phyloP scores from a whole-genome alignment of 2,888 invertebrate species.

The Parelbella ahira region DNA sequence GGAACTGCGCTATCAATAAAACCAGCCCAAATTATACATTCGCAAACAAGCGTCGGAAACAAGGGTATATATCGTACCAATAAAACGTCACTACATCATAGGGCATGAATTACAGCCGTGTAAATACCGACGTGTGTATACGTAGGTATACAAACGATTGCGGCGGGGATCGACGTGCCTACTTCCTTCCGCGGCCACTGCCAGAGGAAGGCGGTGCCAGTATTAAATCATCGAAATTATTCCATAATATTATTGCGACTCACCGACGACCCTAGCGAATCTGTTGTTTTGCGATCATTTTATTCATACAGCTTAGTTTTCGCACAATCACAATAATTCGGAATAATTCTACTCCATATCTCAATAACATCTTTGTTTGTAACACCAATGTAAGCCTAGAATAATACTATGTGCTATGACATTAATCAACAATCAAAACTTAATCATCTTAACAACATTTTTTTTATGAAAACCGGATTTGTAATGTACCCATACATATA shows the following conservation, averaged over 20 bases:
- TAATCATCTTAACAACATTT: no score
- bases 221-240: conserved; percentile 77
- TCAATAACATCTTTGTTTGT: no score
- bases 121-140: conserved; percentile 65
- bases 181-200: conserved; percentile 75
- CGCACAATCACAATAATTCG: no score
- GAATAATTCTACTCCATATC: no score
- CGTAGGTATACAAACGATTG: conserved; percentile 74
- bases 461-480: no score
- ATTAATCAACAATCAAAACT: no score
- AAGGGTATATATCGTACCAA: conserved; percentile 49
- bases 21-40: conserved; percentile 1
- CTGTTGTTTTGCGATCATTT: conserved; percentile 59
- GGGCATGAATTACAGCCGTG: conserved; percentile 60
- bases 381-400: no score
- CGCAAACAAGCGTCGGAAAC: conserved; percentile 44
- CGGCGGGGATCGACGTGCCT: conserved; percentile 69
- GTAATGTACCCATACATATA: no score
- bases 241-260: conserved; percentile 70
- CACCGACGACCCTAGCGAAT: conserved; percentile 53
- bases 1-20: background rate
- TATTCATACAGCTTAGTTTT: no score
- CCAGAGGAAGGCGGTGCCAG: conserved; percentile 56
- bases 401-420: no score
- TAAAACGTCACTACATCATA: conserved; percentile 60